Evolutionary conservation across 2,113 vertebrate species (phyloP).

Genomic region (Macquaria australasica): DNA sequence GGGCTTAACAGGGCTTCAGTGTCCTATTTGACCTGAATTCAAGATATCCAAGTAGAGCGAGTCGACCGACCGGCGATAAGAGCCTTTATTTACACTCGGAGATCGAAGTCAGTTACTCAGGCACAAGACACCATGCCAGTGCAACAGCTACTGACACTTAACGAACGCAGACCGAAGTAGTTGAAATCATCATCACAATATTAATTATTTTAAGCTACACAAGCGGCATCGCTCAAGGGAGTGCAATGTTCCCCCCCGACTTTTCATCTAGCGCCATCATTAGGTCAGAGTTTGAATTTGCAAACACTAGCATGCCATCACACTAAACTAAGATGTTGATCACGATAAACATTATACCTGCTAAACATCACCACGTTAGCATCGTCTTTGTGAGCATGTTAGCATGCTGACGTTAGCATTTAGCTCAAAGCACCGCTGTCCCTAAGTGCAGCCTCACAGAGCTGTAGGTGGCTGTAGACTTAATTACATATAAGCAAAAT

Average conservation of each 20-base stretch:
- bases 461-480: neutral
- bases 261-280: neutral
- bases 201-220: neutral
- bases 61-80: neutral
- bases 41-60: neutral
- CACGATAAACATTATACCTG: no score
- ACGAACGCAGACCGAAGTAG: accelerated
- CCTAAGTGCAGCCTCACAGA: no score
- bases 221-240: neutral
- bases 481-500: neutral
- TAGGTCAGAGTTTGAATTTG: neutral
- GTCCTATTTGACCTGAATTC: constrained; percentile 28
- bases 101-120: neutral
- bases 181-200: neutral
- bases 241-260: neutral
- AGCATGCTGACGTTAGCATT: neutral
- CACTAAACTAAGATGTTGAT: neutral
- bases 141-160: neutral
- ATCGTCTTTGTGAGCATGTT: no score
- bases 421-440: no score
- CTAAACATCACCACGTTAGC: no score
- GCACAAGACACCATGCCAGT: neutral
- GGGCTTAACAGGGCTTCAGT: constrained; percentile 9
- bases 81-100: neutral
- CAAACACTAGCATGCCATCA: neutral